These are phyloP conservation scores for Notothenia coriiceps DNA, from an alignment of 2,113 vertebrate genomes.

Conservation along the genomic window DNA sequence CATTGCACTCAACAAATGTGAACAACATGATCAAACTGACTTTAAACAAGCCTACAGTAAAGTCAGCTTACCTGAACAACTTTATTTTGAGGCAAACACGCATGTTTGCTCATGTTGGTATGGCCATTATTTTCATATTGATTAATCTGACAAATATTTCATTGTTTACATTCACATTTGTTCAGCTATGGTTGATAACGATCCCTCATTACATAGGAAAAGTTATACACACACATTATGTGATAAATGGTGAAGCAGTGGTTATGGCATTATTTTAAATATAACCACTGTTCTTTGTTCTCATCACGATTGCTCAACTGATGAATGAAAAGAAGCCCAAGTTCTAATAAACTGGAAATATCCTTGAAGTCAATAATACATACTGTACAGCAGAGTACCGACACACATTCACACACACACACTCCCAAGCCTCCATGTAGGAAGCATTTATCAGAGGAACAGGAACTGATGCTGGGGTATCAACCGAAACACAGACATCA, in stretches of 20 bases:
- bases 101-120: background rate
- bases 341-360: slow-evolving; percentile 29
- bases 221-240: background rate
- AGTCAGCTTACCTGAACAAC: background rate
- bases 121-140: background rate
- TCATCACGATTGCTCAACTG: background rate
- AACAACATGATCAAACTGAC: background rate
- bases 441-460: slow-evolving; percentile 65
- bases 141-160: background rate
- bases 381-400: slow-evolving; percentile 53
- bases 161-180: background rate
- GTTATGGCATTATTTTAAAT: background rate
- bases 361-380: slow-evolving; percentile 43
- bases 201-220: background rate
- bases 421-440: slow-evolving; percentile 33
- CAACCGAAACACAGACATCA: slow-evolving; percentile 70
- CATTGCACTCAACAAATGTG: background rate
- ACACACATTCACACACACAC: slow-evolving; percentile 34
- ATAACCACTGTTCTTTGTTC: background rate
- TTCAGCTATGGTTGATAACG: background rate
- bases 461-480: slow-evolving; percentile 74
- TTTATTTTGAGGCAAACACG: background rate
- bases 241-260: background rate
- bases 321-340: slow-evolving; percentile 4
- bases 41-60: background rate